These are phyloP conservation scores for Chitala chitala DNA, from an alignment of 2,113 vertebrate species.

Conservation along the genomic window DNA sequence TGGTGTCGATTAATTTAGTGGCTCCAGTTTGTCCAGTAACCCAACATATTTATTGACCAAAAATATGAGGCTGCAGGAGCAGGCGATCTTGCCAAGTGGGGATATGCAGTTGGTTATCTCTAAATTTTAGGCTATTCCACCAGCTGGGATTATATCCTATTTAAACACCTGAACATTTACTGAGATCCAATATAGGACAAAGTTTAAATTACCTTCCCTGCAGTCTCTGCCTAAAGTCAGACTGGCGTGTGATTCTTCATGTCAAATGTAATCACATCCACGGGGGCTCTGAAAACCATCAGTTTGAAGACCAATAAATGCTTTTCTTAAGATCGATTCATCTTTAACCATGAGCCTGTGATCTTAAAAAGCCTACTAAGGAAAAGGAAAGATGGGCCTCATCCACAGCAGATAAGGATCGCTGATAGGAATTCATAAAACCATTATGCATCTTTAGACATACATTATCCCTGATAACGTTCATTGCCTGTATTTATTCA, in stretches of 20 bases:
- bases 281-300: not conserved
- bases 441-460: not conserved
- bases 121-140: not conserved
- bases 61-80: not conserved
- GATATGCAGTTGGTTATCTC: not conserved
- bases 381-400: not conserved
- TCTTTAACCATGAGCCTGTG: not conserved
- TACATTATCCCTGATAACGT: constrained; percentile 1
- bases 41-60: not conserved
- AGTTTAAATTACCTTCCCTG: not conserved
- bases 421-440: constrained; percentile 6
- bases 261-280: not conserved
- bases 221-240: constrained; percentile 2
- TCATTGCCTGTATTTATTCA: constrained; percentile 9
- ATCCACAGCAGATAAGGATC: not conserved
- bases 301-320: not conserved
- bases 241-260: not conserved
- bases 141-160: not conserved
- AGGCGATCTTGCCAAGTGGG: not conserved
- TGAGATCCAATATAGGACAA: not conserved
- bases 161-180: not conserved
- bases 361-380: not conserved
- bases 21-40: not conserved
- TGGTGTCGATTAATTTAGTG: constrained; percentile 1
- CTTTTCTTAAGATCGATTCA: constrained; percentile 5